A percentile compares a stretch with the other conserved stretches of the same genome.
These are phyloP conservation scores for Leptodirus hochenwartii DNA, from an alignment of 2,888 invertebrate species.

Conservation along the genomic window DNA sequence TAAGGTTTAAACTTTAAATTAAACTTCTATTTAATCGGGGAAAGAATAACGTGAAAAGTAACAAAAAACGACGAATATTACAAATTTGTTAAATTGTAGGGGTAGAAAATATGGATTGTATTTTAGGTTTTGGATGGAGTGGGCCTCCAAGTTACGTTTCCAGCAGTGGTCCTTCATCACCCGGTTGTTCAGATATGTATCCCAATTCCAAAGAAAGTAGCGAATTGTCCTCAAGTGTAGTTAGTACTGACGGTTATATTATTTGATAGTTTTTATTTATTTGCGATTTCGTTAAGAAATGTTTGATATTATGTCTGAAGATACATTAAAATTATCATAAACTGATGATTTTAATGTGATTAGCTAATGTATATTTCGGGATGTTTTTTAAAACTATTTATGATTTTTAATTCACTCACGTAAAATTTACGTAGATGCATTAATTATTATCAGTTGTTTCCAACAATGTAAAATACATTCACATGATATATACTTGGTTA, in stretches of 20 bases:
- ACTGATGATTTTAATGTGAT: too few relatives aligned
- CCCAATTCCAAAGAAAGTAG: constrained; percentile 37
- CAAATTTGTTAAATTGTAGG: constrained; percentile 4
- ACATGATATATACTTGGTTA: too few relatives aligned
- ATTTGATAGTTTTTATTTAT: background rate
- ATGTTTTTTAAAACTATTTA: too few relatives aligned
- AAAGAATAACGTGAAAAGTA: too few relatives aligned
- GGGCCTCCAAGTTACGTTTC: constrained; percentile 73
- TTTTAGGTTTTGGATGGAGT: constrained; percentile 49
- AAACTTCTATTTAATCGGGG: too few relatives aligned
- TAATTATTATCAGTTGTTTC: too few relatives aligned
- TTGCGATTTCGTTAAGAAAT: background rate
- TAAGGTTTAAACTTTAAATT: too few relatives aligned
- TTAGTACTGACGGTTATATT: constrained; percentile 42
- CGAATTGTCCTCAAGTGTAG: constrained; percentile 38
- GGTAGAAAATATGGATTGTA: constrained; percentile 1
- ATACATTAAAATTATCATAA: too few relatives aligned
- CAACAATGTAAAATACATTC: too few relatives aligned
- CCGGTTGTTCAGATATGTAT: constrained; percentile 41
- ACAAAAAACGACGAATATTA: constrained; percentile 3
- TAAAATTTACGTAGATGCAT: too few relatives aligned
- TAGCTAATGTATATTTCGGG: too few relatives aligned
- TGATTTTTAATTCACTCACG: too few relatives aligned
- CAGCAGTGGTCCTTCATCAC: constrained; percentile 68
- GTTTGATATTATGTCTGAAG: background rate